Conservation (phyloP, 2,888 invertebrate species). For the Girardia tigrina region DNA sequence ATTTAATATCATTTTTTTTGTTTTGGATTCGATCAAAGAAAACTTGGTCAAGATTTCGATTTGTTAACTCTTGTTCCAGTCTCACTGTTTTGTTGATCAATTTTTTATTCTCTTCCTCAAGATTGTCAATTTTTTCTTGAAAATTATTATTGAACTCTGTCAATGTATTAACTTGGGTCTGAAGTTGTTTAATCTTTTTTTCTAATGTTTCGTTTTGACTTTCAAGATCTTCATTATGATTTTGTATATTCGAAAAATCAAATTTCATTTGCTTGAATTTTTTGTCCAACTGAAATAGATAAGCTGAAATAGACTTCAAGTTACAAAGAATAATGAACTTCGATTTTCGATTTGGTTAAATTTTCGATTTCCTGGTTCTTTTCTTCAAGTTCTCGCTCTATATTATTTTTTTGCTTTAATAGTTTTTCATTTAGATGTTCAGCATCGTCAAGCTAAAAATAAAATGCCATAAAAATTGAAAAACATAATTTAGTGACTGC, state of each 20-base stretch:
- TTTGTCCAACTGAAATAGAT: not conserved
- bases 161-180: not conserved
- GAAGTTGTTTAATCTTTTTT: constrained; percentile 1
- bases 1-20: too few relatives aligned
- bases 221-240: constrained; percentile 7
- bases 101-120: constrained; percentile 1
- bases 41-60: not conserved
- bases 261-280: not conserved
- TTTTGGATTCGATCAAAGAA: too few relatives aligned
- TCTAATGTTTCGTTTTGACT: constrained; percentile 9
- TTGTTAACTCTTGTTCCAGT: not conserved
- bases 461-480: too few relatives aligned
- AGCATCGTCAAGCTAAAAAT: not conserved
- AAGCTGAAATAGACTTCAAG: not conserved
- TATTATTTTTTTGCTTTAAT: not conserved
- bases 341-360: not conserved
- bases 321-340: not conserved
- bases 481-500: too few relatives aligned
- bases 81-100: not conserved
- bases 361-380: not conserved
- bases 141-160: not conserved
- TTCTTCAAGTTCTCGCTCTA: not conserved
- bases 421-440: not conserved
- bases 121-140: not conserved
- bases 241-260: not conserved